A percentile compares a stretch with the other conserved stretches of the same genome.
These are phyloP conservation scores for Lytechinus pictus DNA, from an alignment of 35 echinoderm and acorn worm species.

Conservation along the genomic window DNA sequence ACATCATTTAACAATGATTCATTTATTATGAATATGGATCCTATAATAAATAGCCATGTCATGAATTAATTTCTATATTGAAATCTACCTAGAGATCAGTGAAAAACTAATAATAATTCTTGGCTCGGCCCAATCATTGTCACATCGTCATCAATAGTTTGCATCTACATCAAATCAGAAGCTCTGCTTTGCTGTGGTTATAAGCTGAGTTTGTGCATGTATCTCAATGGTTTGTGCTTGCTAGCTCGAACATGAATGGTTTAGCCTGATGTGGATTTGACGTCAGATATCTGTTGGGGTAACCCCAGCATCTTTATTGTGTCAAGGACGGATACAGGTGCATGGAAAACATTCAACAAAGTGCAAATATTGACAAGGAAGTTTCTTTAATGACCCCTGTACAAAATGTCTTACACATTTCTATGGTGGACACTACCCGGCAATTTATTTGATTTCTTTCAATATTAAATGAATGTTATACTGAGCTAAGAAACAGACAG, in stretches of 20 bases:
- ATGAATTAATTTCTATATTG: no score
- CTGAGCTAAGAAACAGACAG: no score
- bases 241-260: neutral
- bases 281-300: neutral
- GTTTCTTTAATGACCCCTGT: neutral
- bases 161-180: neutral
- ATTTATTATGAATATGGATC: no score
- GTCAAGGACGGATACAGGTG: neutral
- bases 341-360: neutral
- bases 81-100: no score
- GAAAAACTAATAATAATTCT: no score
- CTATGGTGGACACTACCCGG: neutral
- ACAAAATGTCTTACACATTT: neutral
- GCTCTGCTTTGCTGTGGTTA: neutral
- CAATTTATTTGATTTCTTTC: neutral
- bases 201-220: neutral
- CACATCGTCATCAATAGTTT: neutral
- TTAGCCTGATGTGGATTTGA: neutral
- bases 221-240: no score
- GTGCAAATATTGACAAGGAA: slow-evolving; percentile 2
- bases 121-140: neutral
- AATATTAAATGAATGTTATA: no score
- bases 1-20: no score
- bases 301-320: neutral
- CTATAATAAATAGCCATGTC: no score